Base-by-base conservation (phyloP, 2,113 vertebrate genomes). In the Pollimyrus isidori region DNA sequence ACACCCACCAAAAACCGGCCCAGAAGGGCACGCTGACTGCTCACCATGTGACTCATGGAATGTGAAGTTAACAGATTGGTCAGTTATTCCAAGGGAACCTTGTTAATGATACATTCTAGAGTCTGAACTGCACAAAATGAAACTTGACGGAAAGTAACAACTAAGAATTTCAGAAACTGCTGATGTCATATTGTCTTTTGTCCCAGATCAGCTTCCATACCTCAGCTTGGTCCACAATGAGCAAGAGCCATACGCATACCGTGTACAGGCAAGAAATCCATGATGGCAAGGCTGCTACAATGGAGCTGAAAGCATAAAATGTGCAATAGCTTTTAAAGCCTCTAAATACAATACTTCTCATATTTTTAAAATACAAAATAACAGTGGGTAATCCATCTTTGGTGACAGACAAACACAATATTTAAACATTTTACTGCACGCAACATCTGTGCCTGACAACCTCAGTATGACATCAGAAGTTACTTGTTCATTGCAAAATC, bases 181-280 rank as follows among this genome's bases (percentile, higher is more conserved):
- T 65, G 62, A 21, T 3, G 46, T 21, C 9, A 6, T n/a, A 13
- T 9, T 39, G 39, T 26, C 21, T n/a, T 85, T 85, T 85, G 30
- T 42, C 21, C 45, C 45, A 99, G 98, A 93, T 94, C 2, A 97
- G 53, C 53, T 56, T 19, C 53, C 19, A 56, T 56, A 56, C 19
- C 53, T 56, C 53, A 56, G 91, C 97, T 96, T 96, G 97, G 94
- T 96, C 95, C 84, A 96, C 96, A 92, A 95, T 97, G 93, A 97
- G 93, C 93, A 94, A 95, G 92, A 95, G 95, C 94, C 97, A 96
- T 94, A 94, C 53, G 1, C 35, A 35, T 95, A 91, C 93, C 91
- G 42, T 94, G 83, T 98, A 97, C 93, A 96, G 95, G 86, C 94
- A 97, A 76, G 95, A 96, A 87, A 90, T 94, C 42, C 94, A 95